phyloP scores from a whole-genome alignment of 2,888 invertebrate species.

The Patella depressa region DNA sequence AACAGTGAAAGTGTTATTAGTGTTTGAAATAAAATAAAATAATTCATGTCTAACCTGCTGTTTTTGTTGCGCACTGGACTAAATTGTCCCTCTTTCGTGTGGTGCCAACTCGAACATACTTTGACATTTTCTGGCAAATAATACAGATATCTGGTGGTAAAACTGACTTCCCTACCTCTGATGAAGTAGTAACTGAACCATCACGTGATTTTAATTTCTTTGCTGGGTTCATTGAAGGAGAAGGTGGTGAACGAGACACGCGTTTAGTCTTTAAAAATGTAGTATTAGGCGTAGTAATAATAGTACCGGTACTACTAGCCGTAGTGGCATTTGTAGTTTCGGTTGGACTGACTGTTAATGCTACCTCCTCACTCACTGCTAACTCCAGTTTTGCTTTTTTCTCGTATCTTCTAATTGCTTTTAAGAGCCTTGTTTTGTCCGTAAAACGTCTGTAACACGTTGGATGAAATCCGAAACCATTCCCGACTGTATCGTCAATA shows the following conservation, averaged over 20 bases:
- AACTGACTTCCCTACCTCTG: neutral
- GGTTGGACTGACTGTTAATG: no score
- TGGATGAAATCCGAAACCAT: neutral
- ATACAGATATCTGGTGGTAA: slow-evolving; percentile 4
- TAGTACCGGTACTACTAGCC: no score
- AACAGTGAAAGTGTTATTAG: no score
- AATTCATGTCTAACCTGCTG: neutral
- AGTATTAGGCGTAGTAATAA: no score
- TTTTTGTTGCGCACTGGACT: neutral
- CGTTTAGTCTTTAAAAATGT: no score
- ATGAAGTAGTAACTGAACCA: neutral
- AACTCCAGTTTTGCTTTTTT: neutral
- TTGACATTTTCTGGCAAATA: neutral
- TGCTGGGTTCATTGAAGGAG: neutral
- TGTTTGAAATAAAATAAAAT: no score
- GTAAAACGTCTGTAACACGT: neutral
- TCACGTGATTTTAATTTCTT: slow-evolving; percentile 1
- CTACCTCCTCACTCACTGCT: no score
- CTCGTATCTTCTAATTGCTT: neutral
- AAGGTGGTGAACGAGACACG: neutral
- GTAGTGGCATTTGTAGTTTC: no score
- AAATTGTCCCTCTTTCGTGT: neutral
- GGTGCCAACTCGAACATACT: neutral
- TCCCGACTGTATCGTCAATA: neutral
- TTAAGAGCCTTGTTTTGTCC: neutral